Evolutionary conservation across 2,888 invertebrate species (phyloP), one percentile per base, ranked within the genome.

Genomic region (Physocephala rufipes): DNA sequence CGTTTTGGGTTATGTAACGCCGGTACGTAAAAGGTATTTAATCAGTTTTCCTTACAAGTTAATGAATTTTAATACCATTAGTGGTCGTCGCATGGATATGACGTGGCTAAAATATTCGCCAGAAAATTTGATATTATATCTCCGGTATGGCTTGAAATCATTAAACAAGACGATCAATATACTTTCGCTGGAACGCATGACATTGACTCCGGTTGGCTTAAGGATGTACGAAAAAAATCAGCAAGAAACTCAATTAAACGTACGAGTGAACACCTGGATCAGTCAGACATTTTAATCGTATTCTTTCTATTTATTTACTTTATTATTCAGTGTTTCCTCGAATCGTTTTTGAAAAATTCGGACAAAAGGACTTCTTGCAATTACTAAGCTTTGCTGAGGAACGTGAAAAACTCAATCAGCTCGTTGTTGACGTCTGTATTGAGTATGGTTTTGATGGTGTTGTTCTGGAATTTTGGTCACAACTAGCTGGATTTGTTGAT

Each of bases 1-100:
- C n/a, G 91, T 93, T 19, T 87, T 97, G 74, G 97, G 95, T 71
- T 97, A 95, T 86, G 94, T 97, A 59, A 97, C 97, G 61, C 96
- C 97, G 72, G 96, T 94, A 87, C 86, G 88, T 16, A 5, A 1
- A 16, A 26, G 36, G 36, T 36, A 69, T 24, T 49, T 2, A 53
- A 21, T 55, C n/a, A 26, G n/a, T 43, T 71, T 36, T 28, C 26
- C 16, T 66, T 21, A 45, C 26, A 66, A 67, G 13, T 0, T 24
- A 16, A 45, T 7, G 66, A 66, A 55, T 58, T 47, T 66, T 71
- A 7, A 63, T 59, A 58, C 55, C 74, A 67, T 74, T 78, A 97
- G 96, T 98, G 98, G 98, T 97, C 98, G 82, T 92, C 89, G 76
- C 95, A 94, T 87, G 98, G 98, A 0, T 96, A 97, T 86, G 94